These are phyloP conservation scores for Mycetomoellerius zeteki DNA, from an alignment of 1,140 invertebrate genomes.

Conservation along the genomic window DNA sequence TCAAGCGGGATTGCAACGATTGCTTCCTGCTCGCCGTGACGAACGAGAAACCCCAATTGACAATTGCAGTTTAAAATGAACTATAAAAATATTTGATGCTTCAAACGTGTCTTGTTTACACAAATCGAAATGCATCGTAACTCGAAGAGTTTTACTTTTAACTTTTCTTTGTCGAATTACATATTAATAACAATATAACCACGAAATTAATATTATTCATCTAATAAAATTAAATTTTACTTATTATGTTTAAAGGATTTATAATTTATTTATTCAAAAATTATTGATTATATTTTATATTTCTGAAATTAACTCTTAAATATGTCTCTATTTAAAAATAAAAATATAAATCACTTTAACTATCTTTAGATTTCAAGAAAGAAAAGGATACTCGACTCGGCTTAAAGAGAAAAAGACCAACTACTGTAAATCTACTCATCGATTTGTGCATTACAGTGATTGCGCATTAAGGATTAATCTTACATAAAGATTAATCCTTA, in stretches of 20 bases:
- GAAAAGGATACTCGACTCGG: not conserved
- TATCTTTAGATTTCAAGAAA: not conserved
- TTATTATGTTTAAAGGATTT: not conserved
- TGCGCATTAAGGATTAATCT: conserved; percentile 52
- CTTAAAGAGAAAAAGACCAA: not conserved
- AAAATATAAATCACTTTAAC: not conserved
- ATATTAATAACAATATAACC: not conserved
- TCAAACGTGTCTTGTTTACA: not conserved
- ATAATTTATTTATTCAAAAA: not conserved
- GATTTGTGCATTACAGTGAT: conserved; percentile 25
- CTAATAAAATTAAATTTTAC: not conserved
- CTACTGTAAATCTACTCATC: not conserved
- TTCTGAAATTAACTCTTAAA: not conserved
- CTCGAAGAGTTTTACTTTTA: not conserved
- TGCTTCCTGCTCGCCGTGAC: conserved; percentile 11
- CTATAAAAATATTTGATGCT: conserved; percentile 26
- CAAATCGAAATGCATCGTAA: not conserved
- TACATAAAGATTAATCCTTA: conserved; percentile 10
- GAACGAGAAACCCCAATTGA: conserved; percentile 26
- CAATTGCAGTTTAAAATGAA: not conserved
- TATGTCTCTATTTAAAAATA: not conserved
- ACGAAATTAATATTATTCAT: no score
- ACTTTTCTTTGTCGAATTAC: not conserved
- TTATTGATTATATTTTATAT: not conserved
- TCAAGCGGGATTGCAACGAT: conserved; percentile 43